A percentile compares a stretch with the other conserved stretches of the same genome.
Conservation (phyloP, 2,797 vertebrate species). For the Cirrhinus molitorella region DNA sequence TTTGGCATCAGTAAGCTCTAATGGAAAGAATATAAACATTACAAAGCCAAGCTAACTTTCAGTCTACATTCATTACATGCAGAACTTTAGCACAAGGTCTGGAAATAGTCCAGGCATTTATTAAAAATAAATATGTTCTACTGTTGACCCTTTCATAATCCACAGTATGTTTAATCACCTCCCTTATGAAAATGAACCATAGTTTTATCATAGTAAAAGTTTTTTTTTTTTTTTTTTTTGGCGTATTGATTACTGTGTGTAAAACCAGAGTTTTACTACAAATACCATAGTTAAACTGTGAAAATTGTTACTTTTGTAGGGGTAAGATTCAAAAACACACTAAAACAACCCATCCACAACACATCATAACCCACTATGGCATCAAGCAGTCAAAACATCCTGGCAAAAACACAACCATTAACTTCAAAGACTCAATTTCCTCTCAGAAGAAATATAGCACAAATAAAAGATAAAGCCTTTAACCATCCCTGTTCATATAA, state of each 20-base stretch:
- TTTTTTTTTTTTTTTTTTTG: no score
- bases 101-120: slow-evolving; percentile 50
- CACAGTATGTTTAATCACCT: slow-evolving; percentile 51
- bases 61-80: slow-evolving; percentile 43
- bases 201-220: no score
- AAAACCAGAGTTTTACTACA: no score
- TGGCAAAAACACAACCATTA: slow-evolving; percentile 54
- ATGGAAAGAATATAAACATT: slow-evolving; percentile 40
- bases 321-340: slow-evolving; percentile 51
- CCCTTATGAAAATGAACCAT: no score
- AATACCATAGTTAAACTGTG: no score
- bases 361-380: slow-evolving; percentile 23
- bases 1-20: slow-evolving; percentile 46
- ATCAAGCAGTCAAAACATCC: slow-evolving; percentile 57
- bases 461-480: slow-evolving; percentile 59
- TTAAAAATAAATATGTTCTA: slow-evolving; percentile 52
- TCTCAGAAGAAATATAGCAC: slow-evolving; percentile 49
- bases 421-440: slow-evolving; percentile 57
- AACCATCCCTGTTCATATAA: slow-evolving; percentile 55
- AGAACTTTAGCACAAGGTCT: slow-evolving; percentile 39
- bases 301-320: no score
- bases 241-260: no score
- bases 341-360: slow-evolving; percentile 46
- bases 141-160: slow-evolving; percentile 47
- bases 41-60: slow-evolving; percentile 36